Evolutionary conservation across 2,797 vertebrate genomes (phyloP).

Genomic region (Lepilemur septentrionalis): DNA sequence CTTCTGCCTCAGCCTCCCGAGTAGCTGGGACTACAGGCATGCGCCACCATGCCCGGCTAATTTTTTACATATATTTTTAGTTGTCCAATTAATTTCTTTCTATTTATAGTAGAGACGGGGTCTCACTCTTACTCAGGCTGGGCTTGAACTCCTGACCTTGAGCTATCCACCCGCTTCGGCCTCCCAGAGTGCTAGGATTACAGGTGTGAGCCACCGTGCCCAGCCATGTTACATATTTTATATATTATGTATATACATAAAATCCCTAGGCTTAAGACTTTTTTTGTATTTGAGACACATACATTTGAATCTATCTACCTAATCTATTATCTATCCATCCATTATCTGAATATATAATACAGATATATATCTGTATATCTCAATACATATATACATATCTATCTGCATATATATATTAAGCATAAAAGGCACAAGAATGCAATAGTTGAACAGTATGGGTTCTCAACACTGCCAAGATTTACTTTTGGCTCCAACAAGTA

Average conservation of each 20-base stretch:
- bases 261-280: neutral
- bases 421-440: neutral
- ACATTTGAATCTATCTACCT: neutral
- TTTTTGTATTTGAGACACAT: conserved; percentile 39
- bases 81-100: too few species aligned
- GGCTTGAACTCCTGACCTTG: too few species aligned
- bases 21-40: too few species aligned
- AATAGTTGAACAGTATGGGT: neutral
- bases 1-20: too few species aligned
- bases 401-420: neutral
- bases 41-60: too few species aligned
- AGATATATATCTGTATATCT: neutral
- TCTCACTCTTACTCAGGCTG: too few species aligned
- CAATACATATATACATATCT: too few species aligned
- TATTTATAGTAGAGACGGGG: too few species aligned
- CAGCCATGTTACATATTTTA: neutral
- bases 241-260: neutral
- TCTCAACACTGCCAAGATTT: neutral
- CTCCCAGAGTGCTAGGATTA: too few species aligned
- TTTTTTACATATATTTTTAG: too few species aligned
- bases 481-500: neutral
- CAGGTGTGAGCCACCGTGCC: too few species aligned
- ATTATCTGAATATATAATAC: neutral
- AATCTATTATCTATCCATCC: neutral
- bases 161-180: too few species aligned